Percentiles rank a stretch among this genome's conserved stretches.
These are phyloP conservation scores for Chaetodon auriga DNA, from an alignment of 2,113 vertebrate genomes.

Conservation along the genomic window DNA sequence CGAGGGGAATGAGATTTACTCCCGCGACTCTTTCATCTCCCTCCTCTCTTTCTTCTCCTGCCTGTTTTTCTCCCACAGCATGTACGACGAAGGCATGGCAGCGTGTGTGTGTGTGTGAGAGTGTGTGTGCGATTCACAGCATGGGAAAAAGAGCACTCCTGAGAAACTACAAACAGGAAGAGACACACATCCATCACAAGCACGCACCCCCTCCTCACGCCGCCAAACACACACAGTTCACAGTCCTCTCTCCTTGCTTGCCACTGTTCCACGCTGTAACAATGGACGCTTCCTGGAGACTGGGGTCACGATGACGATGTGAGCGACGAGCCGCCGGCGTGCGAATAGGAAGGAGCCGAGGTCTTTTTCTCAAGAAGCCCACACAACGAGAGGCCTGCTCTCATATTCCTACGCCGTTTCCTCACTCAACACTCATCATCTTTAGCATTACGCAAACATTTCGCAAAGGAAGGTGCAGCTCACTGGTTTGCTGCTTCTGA, in stretches of 20 bases:
- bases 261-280: constrained; percentile 81
- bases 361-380: constrained; percentile 25
- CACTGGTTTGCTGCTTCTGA: constrained; percentile 20
- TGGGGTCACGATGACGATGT: constrained; percentile 65
- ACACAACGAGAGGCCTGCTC: constrained; percentile 1
- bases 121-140: constrained; percentile 44
- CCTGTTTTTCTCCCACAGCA: constrained; percentile 9
- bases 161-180: constrained; percentile 93
- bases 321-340: constrained; percentile 53
- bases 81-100: constrained; percentile 29
- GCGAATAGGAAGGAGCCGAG: constrained; percentile 65
- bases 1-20: constrained; percentile 44
- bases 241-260: constrained; percentile 72
- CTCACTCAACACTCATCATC: constrained; percentile 27
- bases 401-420: constrained; percentile 33
- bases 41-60: constrained; percentile 20
- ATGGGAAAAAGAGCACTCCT: constrained; percentile 84
- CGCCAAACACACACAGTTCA: constrained; percentile 47
- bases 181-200: constrained; percentile 86
- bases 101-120: constrained; percentile 32
- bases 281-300: constrained; percentile 90
- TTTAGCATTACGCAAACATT: constrained; percentile 4
- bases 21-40: constrained; percentile 47
- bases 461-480: not conserved
- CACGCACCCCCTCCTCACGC: constrained; percentile 44